phyloP scores from a whole-genome alignment of 2,888 invertebrate genomes.

The Sphaerophoria rueppellii region DNA sequence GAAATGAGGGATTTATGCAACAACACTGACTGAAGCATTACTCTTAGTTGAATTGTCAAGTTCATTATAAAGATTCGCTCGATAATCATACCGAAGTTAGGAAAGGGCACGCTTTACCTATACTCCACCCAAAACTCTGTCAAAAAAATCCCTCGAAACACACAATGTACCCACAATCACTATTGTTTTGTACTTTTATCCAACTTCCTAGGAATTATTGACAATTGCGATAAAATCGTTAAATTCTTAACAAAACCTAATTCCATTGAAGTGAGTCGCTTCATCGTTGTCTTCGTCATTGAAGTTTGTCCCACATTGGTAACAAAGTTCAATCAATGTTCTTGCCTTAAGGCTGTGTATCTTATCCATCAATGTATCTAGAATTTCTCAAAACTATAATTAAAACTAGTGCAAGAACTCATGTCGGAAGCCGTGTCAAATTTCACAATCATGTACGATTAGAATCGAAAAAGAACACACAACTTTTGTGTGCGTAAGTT shows the following conservation, averaged over 20 bases:
- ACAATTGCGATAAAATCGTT: not conserved
- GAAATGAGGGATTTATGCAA: too few species aligned
- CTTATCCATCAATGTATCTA: not conserved
- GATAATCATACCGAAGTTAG: too few species aligned
- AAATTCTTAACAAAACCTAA: not conserved
- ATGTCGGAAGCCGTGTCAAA: conserved; percentile 27
- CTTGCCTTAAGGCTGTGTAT: not conserved
- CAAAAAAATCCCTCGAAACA: too few species aligned
- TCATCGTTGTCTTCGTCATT: not conserved
- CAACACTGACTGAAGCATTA: too few species aligned
- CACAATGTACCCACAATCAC: not conserved
- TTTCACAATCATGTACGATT: conserved; percentile 36
- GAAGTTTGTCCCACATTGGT: not conserved
- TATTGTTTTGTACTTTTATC: not conserved
- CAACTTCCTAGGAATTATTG: not conserved
- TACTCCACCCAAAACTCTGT: too few species aligned
- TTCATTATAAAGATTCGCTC: too few species aligned
- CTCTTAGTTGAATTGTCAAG: too few species aligned
- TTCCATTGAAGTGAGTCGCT: not conserved
- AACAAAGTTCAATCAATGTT: conserved; percentile 31
- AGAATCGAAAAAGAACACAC: conserved; percentile 7
- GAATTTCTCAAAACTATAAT: not conserved
- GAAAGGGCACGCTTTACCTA: too few species aligned
- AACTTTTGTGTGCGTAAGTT: conserved; percentile 32
- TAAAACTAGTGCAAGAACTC: conserved; percentile 22